Conservation (phyloP, 2,113 vertebrate genomes). For the Spermophilus dauricus region DNA sequence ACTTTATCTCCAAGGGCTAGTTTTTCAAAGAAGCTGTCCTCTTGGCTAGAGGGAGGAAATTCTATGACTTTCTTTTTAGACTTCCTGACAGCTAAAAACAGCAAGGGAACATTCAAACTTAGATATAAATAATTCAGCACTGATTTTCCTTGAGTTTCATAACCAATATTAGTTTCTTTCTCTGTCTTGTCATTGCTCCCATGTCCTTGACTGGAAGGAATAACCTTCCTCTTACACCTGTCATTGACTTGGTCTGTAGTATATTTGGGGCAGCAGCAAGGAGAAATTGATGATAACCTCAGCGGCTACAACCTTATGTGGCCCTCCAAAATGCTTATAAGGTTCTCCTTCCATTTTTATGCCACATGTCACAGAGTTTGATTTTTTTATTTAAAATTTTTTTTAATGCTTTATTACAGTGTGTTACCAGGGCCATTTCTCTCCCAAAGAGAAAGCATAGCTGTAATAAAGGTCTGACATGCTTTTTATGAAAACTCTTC, state of each 20-base stretch:
- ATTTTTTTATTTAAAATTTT: conserved; percentile 46
- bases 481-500: conserved; percentile 80
- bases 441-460: conserved; percentile 69
- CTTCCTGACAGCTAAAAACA: conserved; percentile 64
- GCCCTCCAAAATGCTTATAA: background rate
- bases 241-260: conserved; percentile 55
- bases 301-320: conserved; percentile 38
- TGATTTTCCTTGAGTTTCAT: conserved; percentile 75
- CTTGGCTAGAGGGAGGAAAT: conserved; percentile 40
- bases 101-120: conserved; percentile 76
- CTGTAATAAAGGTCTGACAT: conserved; percentile 79
- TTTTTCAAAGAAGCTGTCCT: conserved; percentile 66
- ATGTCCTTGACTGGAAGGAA: conserved; percentile 79
- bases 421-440: conserved; percentile 25
- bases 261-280: conserved; percentile 15
- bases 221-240: conserved; percentile 76
- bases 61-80: conserved; percentile 69
- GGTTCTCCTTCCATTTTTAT: conserved; percentile 52
- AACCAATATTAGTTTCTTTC: conserved; percentile 83
- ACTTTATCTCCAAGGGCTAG: conserved; percentile 40
- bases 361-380: conserved; percentile 46
- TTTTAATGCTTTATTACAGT: conserved; percentile 78
- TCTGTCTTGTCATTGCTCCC: conserved; percentile 44
- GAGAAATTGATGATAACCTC: conserved; percentile 77
- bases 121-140: conserved; percentile 79